These are phyloP conservation scores for Platysternon megacephalum DNA, from an alignment of 2,113 vertebrate genomes.

Conservation along the genomic window DNA sequence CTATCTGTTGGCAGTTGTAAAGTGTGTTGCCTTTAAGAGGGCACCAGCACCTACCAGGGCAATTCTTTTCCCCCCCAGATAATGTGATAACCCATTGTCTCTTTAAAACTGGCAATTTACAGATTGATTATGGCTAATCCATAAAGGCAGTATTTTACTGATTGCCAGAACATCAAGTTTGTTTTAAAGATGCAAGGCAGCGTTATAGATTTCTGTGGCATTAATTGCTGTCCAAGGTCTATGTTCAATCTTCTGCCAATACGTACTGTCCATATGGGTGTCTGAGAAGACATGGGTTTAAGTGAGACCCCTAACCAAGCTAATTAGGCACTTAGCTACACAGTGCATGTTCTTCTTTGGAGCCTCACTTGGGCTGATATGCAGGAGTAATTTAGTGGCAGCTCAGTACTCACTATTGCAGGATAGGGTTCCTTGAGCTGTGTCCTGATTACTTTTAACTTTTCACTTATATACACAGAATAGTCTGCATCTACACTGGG, in stretches of 20 bases:
- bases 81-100: not conserved
- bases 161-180: not conserved
- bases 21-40: not conserved
- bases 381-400: not conserved
- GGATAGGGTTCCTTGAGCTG: not conserved
- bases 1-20: not conserved
- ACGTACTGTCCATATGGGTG: not conserved
- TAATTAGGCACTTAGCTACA: not conserved
- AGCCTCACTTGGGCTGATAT: not conserved
- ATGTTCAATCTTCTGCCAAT: not conserved
- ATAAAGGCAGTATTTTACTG: not conserved
- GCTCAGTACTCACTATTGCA: not conserved
- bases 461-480: not conserved
- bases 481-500: not conserved
- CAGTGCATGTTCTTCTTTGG: not conserved
- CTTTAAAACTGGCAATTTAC: not conserved
- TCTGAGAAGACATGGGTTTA: not conserved
- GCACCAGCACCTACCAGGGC: not conserved
- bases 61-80: not conserved
- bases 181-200: not conserved
- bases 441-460: not conserved
- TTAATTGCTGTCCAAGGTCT: not conserved
- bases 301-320: not conserved
- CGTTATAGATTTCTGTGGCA: not conserved
- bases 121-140: not conserved